Conservation (phyloP, 2,113 vertebrate genomes). For the Noctilio leporinus region DNA sequence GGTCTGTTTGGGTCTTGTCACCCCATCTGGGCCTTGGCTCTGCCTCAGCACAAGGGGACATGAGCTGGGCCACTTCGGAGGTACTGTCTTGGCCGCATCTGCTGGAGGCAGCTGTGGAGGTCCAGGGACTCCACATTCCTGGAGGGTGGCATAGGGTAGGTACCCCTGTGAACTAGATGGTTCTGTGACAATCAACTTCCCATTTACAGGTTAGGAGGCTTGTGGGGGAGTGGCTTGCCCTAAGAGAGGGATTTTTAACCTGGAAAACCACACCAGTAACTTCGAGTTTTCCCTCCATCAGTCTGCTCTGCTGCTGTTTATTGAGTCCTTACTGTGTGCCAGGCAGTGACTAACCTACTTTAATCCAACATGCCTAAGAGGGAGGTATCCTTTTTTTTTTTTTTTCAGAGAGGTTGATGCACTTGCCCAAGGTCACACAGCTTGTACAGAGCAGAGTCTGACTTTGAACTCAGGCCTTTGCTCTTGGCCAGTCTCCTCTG, state of each 20-base stretch:
- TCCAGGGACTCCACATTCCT: neutral
- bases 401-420: neutral
- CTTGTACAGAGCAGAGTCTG: neutral
- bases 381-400: rapidly evolving
- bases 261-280: too few species aligned
- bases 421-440: neutral
- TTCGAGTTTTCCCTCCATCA: neutral
- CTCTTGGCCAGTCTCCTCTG: neutral
- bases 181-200: neutral
- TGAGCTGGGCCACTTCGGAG: neutral
- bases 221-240: too few species aligned
- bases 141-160: neutral
- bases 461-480: neutral
- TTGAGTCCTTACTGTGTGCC: neutral
- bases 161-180: rapidly evolving
- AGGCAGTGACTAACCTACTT: neutral
- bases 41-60: neutral
- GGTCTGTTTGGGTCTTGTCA: neutral
- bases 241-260: neutral
- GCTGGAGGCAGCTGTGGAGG: neutral
- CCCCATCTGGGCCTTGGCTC: rapidly evolving
- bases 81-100: neutral
- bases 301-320: neutral
- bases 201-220: neutral
- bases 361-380: neutral